Conservation (phyloP, 2,888 invertebrate species). For the Drosophila histrio region DNA sequence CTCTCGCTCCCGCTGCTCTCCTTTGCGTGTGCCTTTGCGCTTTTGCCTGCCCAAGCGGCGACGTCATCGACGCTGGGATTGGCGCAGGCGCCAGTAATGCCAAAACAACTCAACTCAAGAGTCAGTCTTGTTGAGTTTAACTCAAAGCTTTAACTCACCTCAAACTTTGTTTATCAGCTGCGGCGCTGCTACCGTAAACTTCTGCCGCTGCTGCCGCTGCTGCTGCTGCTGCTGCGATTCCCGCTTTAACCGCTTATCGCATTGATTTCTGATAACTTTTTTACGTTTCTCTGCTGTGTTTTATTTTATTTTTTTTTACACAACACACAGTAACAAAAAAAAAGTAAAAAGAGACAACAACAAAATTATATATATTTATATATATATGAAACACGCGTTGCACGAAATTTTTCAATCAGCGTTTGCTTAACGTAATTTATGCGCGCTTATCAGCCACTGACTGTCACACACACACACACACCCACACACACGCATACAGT, state of each 20-base stretch:
- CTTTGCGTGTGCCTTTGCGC: slow-evolving; percentile 43
- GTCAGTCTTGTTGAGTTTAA: slow-evolving; percentile 34
- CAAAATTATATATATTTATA: slow-evolving; percentile 16
- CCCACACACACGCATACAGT: slow-evolving; percentile 11
- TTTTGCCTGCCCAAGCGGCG: slow-evolving; percentile 55
- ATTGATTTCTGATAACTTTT: slow-evolving; percentile 68
- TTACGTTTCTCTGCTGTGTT: slow-evolving; percentile 39
- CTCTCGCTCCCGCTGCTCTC: not conserved
- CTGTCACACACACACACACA: slow-evolving; percentile 26
- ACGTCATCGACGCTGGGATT: slow-evolving; percentile 39
- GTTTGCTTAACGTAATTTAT: slow-evolving; percentile 53
- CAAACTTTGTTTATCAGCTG: slow-evolving; percentile 56
- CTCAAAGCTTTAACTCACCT: slow-evolving; percentile 60
- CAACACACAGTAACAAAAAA: slow-evolving; percentile 39
- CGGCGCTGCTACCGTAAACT: slow-evolving; percentile 46
- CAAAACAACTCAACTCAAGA: slow-evolving; percentile 26
- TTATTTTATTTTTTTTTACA: slow-evolving; percentile 19
- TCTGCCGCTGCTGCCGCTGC: slow-evolving; percentile 8
- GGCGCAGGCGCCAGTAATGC: slow-evolving; percentile 42
- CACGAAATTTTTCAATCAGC: slow-evolving; percentile 45
- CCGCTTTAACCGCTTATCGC: slow-evolving; percentile 66
- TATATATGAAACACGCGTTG: slow-evolving; percentile 14
- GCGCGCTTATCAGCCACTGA: slow-evolving; percentile 53
- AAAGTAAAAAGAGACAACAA: slow-evolving; percentile 35
- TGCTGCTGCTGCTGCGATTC: slow-evolving; percentile 33